A percentile compares a stretch with the other conserved stretches of the same genome.
phyloP scores from a whole-genome alignment of 1,140 invertebrate species.

The Chelonus insularis region DNA sequence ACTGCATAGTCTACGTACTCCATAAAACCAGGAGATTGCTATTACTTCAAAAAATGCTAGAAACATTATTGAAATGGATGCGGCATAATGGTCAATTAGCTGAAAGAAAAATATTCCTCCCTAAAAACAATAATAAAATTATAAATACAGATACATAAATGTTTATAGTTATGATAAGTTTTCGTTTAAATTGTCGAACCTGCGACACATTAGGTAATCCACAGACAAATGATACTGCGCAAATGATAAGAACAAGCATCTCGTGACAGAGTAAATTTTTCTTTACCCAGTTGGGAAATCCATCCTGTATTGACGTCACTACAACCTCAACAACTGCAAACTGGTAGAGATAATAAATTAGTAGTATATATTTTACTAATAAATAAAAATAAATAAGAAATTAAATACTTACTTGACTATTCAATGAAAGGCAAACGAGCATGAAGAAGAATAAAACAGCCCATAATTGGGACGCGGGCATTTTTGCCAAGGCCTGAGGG shows the following conservation, averaged over 20 bases:
- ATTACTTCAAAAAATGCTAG: constrained; percentile 91
- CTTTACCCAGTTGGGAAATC: constrained; percentile 82
- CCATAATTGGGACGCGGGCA: constrained; percentile 85
- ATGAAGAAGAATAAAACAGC: constrained; percentile 88
- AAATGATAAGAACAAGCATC: constrained; percentile 80
- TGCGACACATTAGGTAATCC: constrained; percentile 85
- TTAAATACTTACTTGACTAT: constrained; percentile 76
- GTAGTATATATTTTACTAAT: constrained; percentile 16
- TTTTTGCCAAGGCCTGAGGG: constrained; percentile 85
- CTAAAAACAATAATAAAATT: constrained; percentile 56
- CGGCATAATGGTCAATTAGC: constrained; percentile 89
- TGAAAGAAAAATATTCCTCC: constrained; percentile 93
- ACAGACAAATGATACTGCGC: constrained; percentile 78
- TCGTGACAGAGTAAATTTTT: constrained; percentile 83
- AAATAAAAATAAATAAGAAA: constrained; percentile 7
- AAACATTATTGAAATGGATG: constrained; percentile 88
- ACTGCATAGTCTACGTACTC: constrained; percentile 74
- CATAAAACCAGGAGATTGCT: constrained; percentile 89
- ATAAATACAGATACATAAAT: too few species aligned
- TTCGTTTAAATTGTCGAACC: constrained; percentile 52
- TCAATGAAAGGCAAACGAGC: constrained; percentile 85
- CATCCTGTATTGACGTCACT: constrained; percentile 88
- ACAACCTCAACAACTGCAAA: constrained; percentile 91
- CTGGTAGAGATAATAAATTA: constrained; percentile 62
- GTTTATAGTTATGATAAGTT: too few species aligned